phyloP scores from a whole-genome alignment of 2,113 vertebrate species.

The Chaenogobius annularis region DNA sequence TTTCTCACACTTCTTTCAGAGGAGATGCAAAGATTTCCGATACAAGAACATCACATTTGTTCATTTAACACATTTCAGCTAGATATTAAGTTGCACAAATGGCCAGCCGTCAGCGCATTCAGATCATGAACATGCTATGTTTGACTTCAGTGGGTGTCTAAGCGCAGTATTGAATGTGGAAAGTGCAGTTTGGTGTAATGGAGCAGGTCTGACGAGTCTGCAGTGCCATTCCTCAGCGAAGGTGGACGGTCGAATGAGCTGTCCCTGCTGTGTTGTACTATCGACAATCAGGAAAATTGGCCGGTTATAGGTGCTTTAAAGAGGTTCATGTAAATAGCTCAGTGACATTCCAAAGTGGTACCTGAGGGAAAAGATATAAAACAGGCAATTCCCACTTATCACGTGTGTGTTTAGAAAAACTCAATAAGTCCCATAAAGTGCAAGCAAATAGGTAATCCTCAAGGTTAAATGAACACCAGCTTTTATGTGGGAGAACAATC shows the following conservation, averaged over 20 bases:
- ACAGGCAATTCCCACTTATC: constrained; percentile 45
- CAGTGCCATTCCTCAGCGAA: constrained; percentile 11
- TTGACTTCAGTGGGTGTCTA: neutral
- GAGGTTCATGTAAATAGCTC: constrained; percentile 42
- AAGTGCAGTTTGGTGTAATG: constrained; percentile 16
- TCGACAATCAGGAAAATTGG: constrained; percentile 46
- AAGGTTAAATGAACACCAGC: constrained; percentile 51
- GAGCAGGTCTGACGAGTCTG: constrained; percentile 6
- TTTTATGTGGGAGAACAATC: constrained; percentile 48
- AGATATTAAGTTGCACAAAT: constrained; percentile 23
- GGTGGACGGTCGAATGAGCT: constrained; percentile 26
- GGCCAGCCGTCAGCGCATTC: neutral
- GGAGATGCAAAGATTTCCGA: constrained; percentile 25
- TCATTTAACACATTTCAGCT: constrained; percentile 34
- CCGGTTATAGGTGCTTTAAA: constrained; percentile 39
- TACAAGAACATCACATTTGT: constrained; percentile 22
- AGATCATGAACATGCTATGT: neutral
- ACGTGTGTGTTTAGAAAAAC: constrained; percentile 44
- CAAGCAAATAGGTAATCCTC: constrained; percentile 51
- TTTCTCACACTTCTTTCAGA: constrained; percentile 37
- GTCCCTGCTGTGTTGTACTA: constrained; percentile 25
- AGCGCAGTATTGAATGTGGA: constrained; percentile 13
- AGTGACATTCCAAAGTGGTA: constrained; percentile 46
- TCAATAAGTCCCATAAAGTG: constrained; percentile 52
- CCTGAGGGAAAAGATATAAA: constrained; percentile 42